Evolutionary conservation across 92 coral and sea anemone genomes (phyloP).

Genomic region (Chrysogorgia sp.): DNA sequence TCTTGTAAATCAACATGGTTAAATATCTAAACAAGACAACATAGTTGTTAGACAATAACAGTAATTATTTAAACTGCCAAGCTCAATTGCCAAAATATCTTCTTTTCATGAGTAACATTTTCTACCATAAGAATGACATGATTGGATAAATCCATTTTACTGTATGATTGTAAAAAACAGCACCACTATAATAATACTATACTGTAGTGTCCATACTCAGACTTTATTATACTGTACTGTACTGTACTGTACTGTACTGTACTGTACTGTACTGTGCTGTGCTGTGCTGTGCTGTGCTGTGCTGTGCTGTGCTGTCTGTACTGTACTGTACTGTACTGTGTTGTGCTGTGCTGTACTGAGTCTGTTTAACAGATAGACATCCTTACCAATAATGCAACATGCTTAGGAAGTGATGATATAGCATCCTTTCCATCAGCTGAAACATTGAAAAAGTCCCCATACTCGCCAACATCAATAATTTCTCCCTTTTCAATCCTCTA

Average conservation of each 20-base stretch:
- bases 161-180: too few relatives aligned
- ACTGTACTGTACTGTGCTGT: neutral
- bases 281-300: neutral
- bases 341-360: neutral
- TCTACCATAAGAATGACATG: too few relatives aligned
- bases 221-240: neutral
- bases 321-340: neutral
- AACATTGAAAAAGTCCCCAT: conserved; percentile 62
- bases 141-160: too few relatives aligned
- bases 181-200: too few relatives aligned
- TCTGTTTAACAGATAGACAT: neutral
- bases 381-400: conserved; percentile 72
- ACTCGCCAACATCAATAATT: conserved; percentile 66
- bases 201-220: neutral
- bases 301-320: conserved; percentile 1
- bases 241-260: neutral
- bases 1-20: conserved; percentile 83
- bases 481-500: conserved; percentile 90
- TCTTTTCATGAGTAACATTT: too few relatives aligned
- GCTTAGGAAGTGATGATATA: conserved; percentile 78
- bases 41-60: neutral
- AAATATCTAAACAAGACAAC: conserved; percentile 64
- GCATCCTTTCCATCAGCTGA: conserved; percentile 77
- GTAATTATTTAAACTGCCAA: neutral
- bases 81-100: too few relatives aligned